Evolutionary conservation across 92 coral and sea anemone genomes (phyloP).

Genomic region (Phenganax marumi): DNA sequence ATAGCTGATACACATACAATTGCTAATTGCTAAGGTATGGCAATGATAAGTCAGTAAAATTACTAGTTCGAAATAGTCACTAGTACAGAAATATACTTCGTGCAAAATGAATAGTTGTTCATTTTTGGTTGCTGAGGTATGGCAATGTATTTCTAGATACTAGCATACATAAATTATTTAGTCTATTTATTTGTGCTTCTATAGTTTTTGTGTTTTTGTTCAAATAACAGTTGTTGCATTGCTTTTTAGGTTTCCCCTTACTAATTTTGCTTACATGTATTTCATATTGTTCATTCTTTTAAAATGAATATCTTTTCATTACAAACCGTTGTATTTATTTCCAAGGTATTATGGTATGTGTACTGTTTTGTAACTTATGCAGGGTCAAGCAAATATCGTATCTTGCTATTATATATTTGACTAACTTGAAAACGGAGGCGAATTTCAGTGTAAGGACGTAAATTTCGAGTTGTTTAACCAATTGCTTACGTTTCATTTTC

Average conservation of each 20-base stretch:
- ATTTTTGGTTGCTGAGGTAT: not conserved
- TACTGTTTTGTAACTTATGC: not conserved
- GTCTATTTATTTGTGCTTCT: not conserved
- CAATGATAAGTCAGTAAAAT: no score
- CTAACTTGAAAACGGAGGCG: no score
- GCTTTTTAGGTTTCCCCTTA: conserved; percentile 1
- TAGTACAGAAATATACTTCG: no score
- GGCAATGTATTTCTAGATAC: not conserved
- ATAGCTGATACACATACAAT: no score
- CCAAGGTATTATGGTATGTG: not conserved
- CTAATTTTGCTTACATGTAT: not conserved
- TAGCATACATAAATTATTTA: not conserved
- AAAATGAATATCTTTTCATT: not conserved
- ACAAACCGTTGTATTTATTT: not conserved
- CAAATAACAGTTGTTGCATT: not conserved
- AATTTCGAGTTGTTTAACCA: no score
- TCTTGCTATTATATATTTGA: no score
- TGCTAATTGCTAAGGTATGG: no score
- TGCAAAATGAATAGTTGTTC: no score
- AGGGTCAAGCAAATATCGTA: no score
- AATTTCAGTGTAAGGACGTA: no score
- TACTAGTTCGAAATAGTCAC: no score
- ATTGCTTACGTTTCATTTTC: no score
- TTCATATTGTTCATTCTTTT: not conserved
- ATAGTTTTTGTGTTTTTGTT: not conserved